Conservation (phyloP, 2,113 vertebrate species). For the Bolborhynchus lineola region DNA sequence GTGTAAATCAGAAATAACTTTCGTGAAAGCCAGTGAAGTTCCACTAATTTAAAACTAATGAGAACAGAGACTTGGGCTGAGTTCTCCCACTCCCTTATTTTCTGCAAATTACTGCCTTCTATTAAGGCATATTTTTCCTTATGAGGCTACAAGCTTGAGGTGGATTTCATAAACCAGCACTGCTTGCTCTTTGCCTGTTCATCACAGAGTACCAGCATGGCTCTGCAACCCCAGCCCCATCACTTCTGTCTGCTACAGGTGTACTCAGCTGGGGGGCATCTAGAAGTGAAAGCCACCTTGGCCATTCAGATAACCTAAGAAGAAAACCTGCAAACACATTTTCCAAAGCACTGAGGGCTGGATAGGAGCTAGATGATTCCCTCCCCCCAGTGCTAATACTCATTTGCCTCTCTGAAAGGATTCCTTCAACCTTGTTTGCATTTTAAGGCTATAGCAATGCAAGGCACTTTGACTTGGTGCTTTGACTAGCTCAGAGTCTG, state of each 20-base stretch:
- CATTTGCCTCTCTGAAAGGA: neutral
- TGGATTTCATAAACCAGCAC: neutral
- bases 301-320: neutral
- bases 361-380: neutral
- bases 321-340: neutral
- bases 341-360: neutral
- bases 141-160: neutral
- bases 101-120: neutral
- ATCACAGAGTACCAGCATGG: accelerated
- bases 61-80: accelerated
- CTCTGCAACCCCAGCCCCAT: neutral
- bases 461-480: neutral
- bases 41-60: conserved; percentile 6
- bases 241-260: neutral
- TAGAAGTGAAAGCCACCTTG: neutral
- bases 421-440: neutral
- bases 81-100: neutral
- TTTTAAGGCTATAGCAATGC: neutral
- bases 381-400: neutral
- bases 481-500: neutral
- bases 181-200: neutral
- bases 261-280: no score
- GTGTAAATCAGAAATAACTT: neutral
- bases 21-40: neutral
- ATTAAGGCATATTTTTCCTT: conserved; percentile 3